Percentiles rank a stretch among this genome's conserved stretches.
phyloP scores from a whole-genome alignment of 2,797 vertebrate species.

The Philypnodon macrostomus region DNA sequence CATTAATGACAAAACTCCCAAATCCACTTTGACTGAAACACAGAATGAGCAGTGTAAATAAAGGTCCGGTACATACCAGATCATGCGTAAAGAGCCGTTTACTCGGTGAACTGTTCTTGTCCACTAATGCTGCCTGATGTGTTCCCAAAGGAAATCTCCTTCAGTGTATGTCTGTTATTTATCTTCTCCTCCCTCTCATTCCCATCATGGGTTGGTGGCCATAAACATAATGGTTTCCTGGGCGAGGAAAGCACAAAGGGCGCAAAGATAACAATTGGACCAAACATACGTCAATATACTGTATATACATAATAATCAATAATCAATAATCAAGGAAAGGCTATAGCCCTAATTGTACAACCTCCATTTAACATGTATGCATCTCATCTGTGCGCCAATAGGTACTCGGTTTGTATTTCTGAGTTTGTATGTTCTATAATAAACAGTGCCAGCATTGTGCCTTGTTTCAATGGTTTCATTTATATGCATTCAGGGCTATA shows the following conservation, averaged over 20 bases:
- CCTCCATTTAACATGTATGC: too few species aligned
- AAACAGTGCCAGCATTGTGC: too few species aligned
- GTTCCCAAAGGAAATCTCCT: not conserved
- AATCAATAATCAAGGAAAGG: too few species aligned
- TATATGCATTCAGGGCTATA: too few species aligned
- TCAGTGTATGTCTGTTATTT: not conserved
- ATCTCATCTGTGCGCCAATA: too few species aligned
- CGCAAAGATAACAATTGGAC: slow-evolving; percentile 43
- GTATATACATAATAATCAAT: too few species aligned
- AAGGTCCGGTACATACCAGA: slow-evolving; percentile 46
- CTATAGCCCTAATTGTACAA: too few species aligned
- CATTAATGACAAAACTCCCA: not conserved
- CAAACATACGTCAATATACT: not conserved
- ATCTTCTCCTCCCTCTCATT: slow-evolving; percentile 1
- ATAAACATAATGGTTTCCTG: slow-evolving; percentile 50
- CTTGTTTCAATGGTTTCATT: too few species aligned
- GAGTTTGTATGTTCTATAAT: too few species aligned
- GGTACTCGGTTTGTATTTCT: too few species aligned
- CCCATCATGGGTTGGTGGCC: slow-evolving; percentile 22
- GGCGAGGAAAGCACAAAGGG: slow-evolving; percentile 56
- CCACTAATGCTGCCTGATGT: too few species aligned
- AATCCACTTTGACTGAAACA: not conserved
- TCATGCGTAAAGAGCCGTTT: too few species aligned
- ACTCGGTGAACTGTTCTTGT: slow-evolving; percentile 21
- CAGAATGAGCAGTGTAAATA: slow-evolving; percentile 3